Evolutionary conservation across 2,113 vertebrate species (phyloP).

Genomic region (Anoplopoma fimbria): DNA sequence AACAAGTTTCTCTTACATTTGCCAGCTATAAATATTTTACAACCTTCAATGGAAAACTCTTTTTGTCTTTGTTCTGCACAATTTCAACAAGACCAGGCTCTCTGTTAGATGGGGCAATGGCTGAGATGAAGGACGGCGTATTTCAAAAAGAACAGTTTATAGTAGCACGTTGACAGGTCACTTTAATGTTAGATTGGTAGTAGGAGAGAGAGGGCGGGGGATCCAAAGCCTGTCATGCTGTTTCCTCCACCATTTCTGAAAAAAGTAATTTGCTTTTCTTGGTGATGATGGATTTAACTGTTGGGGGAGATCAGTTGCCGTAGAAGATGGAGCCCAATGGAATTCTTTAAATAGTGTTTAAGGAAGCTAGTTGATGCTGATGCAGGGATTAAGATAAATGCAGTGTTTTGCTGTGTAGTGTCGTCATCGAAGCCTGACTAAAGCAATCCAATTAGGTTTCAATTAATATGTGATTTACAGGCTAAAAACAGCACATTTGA

Average conservation of each 20-base stretch:
- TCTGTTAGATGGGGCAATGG: not conserved
- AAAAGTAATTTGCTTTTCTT: conserved; percentile 27
- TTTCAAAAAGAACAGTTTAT: conserved; percentile 13
- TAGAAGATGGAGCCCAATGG: conserved; percentile 13
- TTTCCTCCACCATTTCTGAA: not conserved
- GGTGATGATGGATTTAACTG: not conserved
- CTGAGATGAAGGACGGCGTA: not conserved
- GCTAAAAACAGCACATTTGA: not conserved
- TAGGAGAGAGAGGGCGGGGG: not conserved
- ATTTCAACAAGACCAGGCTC: conserved; percentile 5
- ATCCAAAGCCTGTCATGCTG: conserved; percentile 6
- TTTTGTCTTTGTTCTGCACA: conserved; percentile 45
- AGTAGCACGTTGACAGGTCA: conserved; percentile 4
- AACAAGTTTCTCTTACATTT: conserved; percentile 43
- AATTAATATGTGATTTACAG: not conserved
- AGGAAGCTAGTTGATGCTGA: conserved; percentile 9
- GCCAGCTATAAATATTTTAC: conserved; percentile 53
- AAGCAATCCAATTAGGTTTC: conserved; percentile 3
- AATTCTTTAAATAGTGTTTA: conserved; percentile 3
- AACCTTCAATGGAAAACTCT: conserved; percentile 42
- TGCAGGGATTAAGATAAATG: not conserved
- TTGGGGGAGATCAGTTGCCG: conserved; percentile 5
- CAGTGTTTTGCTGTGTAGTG: not conserved
- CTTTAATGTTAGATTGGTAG: conserved; percentile 1
- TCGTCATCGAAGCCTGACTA: not conserved